Base-by-base conservation (phyloP, 2,888 invertebrate genomes). In the Drosophila emarginata region DNA sequence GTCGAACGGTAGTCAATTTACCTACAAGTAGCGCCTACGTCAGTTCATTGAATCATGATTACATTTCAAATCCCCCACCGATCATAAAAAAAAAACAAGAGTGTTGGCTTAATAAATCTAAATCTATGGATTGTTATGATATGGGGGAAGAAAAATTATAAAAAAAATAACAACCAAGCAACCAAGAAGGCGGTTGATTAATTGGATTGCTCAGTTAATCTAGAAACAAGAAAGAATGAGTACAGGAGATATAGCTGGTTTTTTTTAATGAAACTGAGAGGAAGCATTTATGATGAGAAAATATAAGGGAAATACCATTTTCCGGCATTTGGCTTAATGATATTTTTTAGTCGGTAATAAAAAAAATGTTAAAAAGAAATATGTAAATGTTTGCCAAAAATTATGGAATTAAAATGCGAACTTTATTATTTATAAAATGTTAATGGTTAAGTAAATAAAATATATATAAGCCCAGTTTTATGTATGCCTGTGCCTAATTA, bases 61-160 rank as follows among this genome's bases (percentile, higher is more conserved):
- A 45, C 45, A 45, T 45, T 45, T 45, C 18, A 45, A 21, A 45
- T 21, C 18, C 45, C 45, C 21, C 32, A 32, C 7, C 32, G 32
- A 32, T 32, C 11, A 32, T 11, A 32, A 9, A 32, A 32, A 32
- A 32, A 54, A 64, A 51, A 57, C 58, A 66, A 53, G 36, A 36
- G 57, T 69, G 78, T 70, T 74, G 74, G 67, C 45, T 73, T 72
- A 73, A 70, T 74, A 69, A 72, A 80, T 83, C 83, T 65, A 57
- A 62, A 72, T 67, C 78, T 66, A 61, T 60, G 61, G 52, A 65
- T 72, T 77, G 78, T 79, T 81, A 61, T 85, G 82, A 84, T 79
- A 32, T 28, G 53, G 32, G 53, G 15, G 11, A 15, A 53, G 14
- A 53, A 32, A 32, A 32, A 9, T 9, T 9, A 32, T 9, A 32